A percentile compares a stretch with the other conserved stretches of the same genome.
phyloP scores from a whole-genome alignment of 2,113 vertebrate species.

The Chascanopsetta lugubris region DNA sequence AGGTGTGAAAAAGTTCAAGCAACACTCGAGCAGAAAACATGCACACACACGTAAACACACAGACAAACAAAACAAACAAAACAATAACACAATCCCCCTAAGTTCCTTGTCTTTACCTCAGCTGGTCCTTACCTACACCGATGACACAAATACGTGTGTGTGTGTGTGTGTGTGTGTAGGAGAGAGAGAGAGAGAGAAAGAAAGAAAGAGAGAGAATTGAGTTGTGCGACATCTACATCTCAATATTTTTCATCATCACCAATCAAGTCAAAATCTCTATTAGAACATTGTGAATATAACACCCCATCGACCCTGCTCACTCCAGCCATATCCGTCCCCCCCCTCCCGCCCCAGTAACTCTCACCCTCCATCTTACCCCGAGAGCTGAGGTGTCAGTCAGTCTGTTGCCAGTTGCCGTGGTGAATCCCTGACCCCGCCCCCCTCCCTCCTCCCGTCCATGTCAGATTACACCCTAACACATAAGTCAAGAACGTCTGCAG shows the following conservation, averaged over 20 bases:
- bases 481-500: slow-evolving; percentile 46
- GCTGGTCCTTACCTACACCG: no score
- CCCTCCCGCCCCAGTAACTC: slow-evolving; percentile 42
- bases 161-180: not conserved
- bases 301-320: slow-evolving; percentile 6
- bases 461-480: slow-evolving; percentile 52
- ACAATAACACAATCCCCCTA: no score
- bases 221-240: not conserved
- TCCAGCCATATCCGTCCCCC: slow-evolving; percentile 21
- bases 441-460: slow-evolving; percentile 47
- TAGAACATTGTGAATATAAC: slow-evolving; percentile 14
- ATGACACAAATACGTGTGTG: no score
- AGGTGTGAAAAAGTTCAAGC: slow-evolving; percentile 17
- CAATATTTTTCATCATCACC: not conserved
- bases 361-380: slow-evolving; percentile 45
- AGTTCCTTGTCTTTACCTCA: no score
- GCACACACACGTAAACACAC: slow-evolving; percentile 4
- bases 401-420: slow-evolving; percentile 57
- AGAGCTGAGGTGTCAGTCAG: slow-evolving; percentile 61
- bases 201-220: not conserved
- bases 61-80: no score
- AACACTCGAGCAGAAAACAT: slow-evolving; percentile 19
- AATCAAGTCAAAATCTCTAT: not conserved
- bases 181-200: no score
- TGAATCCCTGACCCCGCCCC: slow-evolving; percentile 60